Conservation (phyloP, 2,888 invertebrate species). For the Eupithecia subumbrata region DNA sequence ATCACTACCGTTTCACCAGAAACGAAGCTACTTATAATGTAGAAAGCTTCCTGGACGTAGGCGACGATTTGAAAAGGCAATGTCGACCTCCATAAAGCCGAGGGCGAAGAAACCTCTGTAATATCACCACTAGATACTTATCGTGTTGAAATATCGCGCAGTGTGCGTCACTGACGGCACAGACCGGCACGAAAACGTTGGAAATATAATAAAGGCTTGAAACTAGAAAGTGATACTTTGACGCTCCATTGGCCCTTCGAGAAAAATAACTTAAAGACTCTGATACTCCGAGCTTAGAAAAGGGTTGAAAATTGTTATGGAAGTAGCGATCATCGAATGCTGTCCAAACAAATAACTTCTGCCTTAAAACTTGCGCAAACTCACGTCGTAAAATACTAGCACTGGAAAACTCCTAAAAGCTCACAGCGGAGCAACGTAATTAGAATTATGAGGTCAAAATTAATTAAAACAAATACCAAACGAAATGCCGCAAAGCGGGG, state of each 20-base stretch:
- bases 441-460: slow-evolving; percentile 41
- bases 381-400: slow-evolving; percentile 22
- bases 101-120: slow-evolving; percentile 41
- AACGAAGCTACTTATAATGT: slow-evolving; percentile 24
- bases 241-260: slow-evolving; percentile 18
- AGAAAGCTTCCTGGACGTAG: slow-evolving; percentile 27
- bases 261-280: slow-evolving; percentile 17
- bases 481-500: slow-evolving; percentile 36
- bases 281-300: slow-evolving; percentile 8
- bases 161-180: slow-evolving; percentile 36
- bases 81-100: slow-evolving; percentile 38
- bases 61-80: slow-evolving; percentile 37
- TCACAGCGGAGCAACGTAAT: slow-evolving; percentile 24
- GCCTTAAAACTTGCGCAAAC: slow-evolving; percentile 16
- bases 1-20: slow-evolving; percentile 22
- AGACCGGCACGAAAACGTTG: slow-evolving; percentile 26
- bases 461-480: slow-evolving; percentile 45
- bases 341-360: slow-evolving; percentile 4
- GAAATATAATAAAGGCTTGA: slow-evolving; percentile 28
- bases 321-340: neutral
- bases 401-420: slow-evolving; percentile 17
- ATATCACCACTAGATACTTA: slow-evolving; percentile 46
- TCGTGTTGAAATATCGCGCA: slow-evolving; percentile 44
- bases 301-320: slow-evolving; percentile 8
- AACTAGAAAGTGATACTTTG: slow-evolving; percentile 26